Conservation (phyloP, 1,140 invertebrate genomes). For the Anthonomus grandis region DNA sequence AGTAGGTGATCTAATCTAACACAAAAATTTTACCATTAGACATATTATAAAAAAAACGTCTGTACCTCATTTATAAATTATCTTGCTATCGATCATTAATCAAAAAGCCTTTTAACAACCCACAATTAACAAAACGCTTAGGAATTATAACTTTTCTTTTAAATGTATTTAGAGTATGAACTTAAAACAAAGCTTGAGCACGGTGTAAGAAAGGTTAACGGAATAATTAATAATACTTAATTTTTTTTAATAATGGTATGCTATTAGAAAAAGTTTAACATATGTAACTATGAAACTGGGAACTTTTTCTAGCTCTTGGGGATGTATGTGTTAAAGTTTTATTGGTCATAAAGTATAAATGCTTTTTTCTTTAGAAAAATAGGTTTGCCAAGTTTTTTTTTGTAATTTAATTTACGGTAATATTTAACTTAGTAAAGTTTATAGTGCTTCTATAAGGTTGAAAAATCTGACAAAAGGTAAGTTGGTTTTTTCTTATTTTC, state of each 20-base stretch:
- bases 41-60: background rate
- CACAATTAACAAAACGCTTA: constrained; percentile 15
- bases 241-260: constrained; percentile 8
- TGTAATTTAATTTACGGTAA: background rate
- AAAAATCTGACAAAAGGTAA: no score
- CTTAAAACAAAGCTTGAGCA: background rate
- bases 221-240: background rate
- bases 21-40: background rate
- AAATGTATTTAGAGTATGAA: no score
- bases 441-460: no score
- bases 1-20: constrained; percentile 11
- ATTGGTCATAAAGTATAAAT: no score
- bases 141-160: no score
- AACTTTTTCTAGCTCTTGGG: background rate
- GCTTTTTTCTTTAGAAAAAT: no score
- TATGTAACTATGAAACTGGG: no score
- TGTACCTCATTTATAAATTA: no score
- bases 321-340: background rate
- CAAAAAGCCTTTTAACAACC: constrained; percentile 24
- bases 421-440: no score
- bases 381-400: constrained; percentile 12
- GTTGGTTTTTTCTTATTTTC: no score
- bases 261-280: constrained; percentile 1
- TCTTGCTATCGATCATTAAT: constrained; percentile 17
- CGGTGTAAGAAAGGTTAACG: background rate